These are phyloP conservation scores for Drosophila athabasca DNA, from an alignment of 1,140 invertebrate species.

Conservation along the genomic window DNA sequence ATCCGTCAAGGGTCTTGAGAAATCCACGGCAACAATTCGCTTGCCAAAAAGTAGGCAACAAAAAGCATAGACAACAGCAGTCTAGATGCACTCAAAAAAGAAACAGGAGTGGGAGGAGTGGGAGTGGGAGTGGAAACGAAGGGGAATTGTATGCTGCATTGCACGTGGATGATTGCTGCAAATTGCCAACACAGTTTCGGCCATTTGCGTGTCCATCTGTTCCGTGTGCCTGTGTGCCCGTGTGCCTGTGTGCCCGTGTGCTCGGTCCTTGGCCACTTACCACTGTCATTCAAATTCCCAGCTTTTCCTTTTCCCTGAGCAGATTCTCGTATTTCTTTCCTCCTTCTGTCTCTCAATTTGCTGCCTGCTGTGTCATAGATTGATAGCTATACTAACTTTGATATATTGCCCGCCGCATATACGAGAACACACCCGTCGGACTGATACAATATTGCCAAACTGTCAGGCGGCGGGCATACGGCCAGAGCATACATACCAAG, in stretches of 20 bases:
- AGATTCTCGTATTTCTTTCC: slow-evolving; percentile 5
- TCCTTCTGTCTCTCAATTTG: slow-evolving; percentile 33
- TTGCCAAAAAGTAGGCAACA: slow-evolving; percentile 19
- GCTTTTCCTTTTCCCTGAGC: slow-evolving; percentile 40
- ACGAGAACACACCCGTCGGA: slow-evolving; percentile 3
- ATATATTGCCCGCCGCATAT: slow-evolving; percentile 59
- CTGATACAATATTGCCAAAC: slow-evolving; percentile 46
- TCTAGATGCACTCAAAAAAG: slow-evolving; percentile 37
- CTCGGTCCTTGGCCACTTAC: slow-evolving; percentile 60
- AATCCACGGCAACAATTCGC: slow-evolving; percentile 5
- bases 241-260: slow-evolving; percentile 6
- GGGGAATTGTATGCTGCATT: neutral
- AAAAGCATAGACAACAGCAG: slow-evolving; percentile 22
- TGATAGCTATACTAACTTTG: slow-evolving; percentile 71
- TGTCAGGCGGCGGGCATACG: slow-evolving; percentile 6
- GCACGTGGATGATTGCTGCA: slow-evolving; percentile 61
- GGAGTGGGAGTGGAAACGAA: slow-evolving; percentile 4
- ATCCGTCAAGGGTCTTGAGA: slow-evolving; percentile 24
- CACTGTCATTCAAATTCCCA: slow-evolving; percentile 64
- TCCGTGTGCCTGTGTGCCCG: neutral
- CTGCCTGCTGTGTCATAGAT: slow-evolving; percentile 54
- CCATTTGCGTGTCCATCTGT: slow-evolving; percentile 25
- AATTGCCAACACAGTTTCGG: slow-evolving; percentile 58
- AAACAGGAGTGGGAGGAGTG: neutral
- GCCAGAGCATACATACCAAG: neutral